Base-by-base conservation (phyloP, 2,113 vertebrate species). In the Phoenicopterus ruber region DNA sequence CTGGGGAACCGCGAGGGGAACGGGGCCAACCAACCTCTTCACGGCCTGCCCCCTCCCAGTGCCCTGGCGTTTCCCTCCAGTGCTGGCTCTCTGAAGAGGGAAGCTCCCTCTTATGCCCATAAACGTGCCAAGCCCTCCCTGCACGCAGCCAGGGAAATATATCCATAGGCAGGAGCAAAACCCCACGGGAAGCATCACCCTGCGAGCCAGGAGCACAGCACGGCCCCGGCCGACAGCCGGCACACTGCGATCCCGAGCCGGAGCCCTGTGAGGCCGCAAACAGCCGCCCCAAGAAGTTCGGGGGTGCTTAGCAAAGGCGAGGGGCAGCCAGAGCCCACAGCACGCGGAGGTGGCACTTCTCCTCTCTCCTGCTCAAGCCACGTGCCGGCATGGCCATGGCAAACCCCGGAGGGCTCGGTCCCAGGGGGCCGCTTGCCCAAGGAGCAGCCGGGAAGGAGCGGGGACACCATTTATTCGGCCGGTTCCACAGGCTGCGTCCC, bases 321-420 rank as follows among this genome's bases (percentile, higher is more conserved):
- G 80, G 50, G 32, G 6, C 32, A 40, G 62, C 14, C 76, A 65
- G 82, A 66, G 70, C 52, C 40, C 46, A 4, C 11, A 17, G 36
- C 67, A 24, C 42, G 1, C 0, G 10, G 25, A 32, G 61, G 34
- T 15, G 72, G 26, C 50, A 2, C 5, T 34, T 4, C 50, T 58
- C 17, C 34, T 20, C 26, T 13, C 22, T 11, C 59, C 73, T 15
- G 13, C 57, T n/a, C 31, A 24, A 70, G 50, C 59, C 84, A 58
- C 2, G 0, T 49, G 6, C 10, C 3, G 1, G 7, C 22, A 6
- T 1, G 10, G 73, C 49, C 77, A 4, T 1, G 8, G 25, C 59
- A 44, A n/a, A 26, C 4, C 62, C 31, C 0, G 0, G 1, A 13
- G n/a, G 73, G 28, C 34, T 66, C 14, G 0, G 21, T 46, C 46